Conservation (phyloP, 2,797 vertebrate genomes). For the Sebastes alutus region DNA sequence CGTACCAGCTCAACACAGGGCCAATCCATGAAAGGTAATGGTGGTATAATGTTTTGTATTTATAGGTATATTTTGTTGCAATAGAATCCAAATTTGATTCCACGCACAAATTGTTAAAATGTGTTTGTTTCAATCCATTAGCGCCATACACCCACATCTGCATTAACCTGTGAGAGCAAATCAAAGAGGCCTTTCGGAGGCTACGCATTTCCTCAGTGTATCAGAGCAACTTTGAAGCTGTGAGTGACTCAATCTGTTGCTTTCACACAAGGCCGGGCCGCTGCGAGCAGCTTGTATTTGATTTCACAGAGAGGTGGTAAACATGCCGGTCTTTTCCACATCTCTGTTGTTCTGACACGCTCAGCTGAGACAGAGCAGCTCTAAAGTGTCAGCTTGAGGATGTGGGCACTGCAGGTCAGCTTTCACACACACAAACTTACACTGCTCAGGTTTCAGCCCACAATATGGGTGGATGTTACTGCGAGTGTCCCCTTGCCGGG, state of each 20-base stretch:
- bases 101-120: neutral
- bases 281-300: conserved; percentile 79
- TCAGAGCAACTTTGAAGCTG: conserved; percentile 61
- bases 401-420: conserved; percentile 76
- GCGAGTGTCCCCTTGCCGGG: conserved; percentile 29
- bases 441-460: conserved; percentile 68
- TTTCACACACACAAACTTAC: conserved; percentile 77
- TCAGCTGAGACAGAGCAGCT: conserved; percentile 76
- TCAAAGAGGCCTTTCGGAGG: neutral
- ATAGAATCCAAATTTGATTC: neutral
- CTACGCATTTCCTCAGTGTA: neutral
- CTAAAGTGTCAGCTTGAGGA: conserved; percentile 79
- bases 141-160: neutral
- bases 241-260: conserved; percentile 71
- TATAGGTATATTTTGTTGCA: neutral
- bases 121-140: neutral
- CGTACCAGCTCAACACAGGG: neutral
- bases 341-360: conserved; percentile 79
- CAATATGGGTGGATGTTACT: conserved; percentile 64
- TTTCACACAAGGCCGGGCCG: conserved; percentile 48
- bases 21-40: neutral
- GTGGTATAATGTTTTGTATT: neutral
- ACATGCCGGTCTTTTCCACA: conserved; percentile 82
- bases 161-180: neutral
- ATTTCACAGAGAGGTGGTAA: conserved; percentile 82